Base-by-base conservation (phyloP, 2,888 invertebrate species). In the Pedicia rivosa region DNA sequence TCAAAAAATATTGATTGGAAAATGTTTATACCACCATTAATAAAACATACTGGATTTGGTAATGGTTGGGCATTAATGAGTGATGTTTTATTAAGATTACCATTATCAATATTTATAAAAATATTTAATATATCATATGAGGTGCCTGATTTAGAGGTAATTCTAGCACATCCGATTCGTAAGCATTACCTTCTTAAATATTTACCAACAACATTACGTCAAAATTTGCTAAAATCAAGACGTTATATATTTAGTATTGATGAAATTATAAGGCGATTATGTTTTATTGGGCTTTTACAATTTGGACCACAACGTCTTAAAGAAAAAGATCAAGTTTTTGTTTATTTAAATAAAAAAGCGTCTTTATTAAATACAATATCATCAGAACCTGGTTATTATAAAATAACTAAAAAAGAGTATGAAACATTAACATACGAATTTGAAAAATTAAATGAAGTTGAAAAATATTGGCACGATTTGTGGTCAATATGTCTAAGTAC, bases 1-100 rank as follows among this genome's bases (percentile, higher is more conserved):
- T 63, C 56, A 25, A 61, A 59, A 4, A 63, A 67, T 35, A 57
- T 74, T 5, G 65, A 62, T 45, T 82, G 80, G 78, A 75, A 72
- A 52, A 77, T 75, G 58, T 82, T 81, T 51, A 59, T 84, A 10
- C 70, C 76, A 1, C 78, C 80, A 0, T 50, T 82, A 30, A 72
- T 72, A 0, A 48, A 53, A 30, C 72, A 77, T 49, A 43, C 50
- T 53, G 68, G 67, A 12, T 76, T 72, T 62, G 63, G 64, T 2
- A 27, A 50, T 6, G 80, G 81, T 8, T 83, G 83, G 81, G 63
- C 72, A 19, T 60, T 78, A 35, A 60, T 81, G 42, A 70, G 72
- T 44, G 83, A 86, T 50, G 55, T 78, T 2, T 57, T 82, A 5
- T 59, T 78, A 4, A 65, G 77, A 2, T 60, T 84, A 48, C 86